A percentile compares a stretch with the other conserved stretches of the same genome.
Conservation (phyloP, 1,140 invertebrate genomes). For the Luehdorfia chinensis region DNA sequence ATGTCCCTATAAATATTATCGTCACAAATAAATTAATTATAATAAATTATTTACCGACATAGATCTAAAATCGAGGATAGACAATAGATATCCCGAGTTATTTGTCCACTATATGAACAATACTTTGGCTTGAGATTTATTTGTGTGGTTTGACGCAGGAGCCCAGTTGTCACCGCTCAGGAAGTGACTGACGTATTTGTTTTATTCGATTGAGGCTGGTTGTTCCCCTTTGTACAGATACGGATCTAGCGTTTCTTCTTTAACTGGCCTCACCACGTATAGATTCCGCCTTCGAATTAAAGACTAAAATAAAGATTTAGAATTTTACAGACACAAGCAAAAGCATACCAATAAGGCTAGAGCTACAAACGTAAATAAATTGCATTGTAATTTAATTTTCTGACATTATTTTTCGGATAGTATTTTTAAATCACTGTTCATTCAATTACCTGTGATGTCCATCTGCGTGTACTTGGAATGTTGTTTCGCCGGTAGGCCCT, state of each 20-base stretch:
- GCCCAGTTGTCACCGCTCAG: slow-evolving; percentile 23
- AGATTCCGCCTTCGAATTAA: slow-evolving; percentile 78
- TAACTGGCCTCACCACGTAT: slow-evolving; percentile 78
- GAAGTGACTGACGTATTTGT: slow-evolving; percentile 29
- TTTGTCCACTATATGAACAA: slow-evolving; percentile 47
- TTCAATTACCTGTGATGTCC: slow-evolving; percentile 78
- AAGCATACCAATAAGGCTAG: slow-evolving; percentile 2
- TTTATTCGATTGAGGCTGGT: slow-evolving; percentile 80
- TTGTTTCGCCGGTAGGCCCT: slow-evolving; percentile 76
- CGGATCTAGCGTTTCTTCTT: slow-evolving; percentile 71
- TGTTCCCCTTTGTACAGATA: slow-evolving; percentile 78
- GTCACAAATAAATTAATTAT: slow-evolving; percentile 72
- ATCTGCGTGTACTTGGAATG: slow-evolving; percentile 82
- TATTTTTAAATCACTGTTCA: too few relatives aligned
- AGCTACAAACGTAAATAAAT: too few relatives aligned
- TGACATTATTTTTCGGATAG: too few relatives aligned
- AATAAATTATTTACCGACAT: slow-evolving; percentile 71
- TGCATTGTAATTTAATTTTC: too few relatives aligned
- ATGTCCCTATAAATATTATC: slow-evolving; percentile 43
- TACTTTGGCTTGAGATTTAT: slow-evolving; percentile 69
- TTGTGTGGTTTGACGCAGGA: slow-evolving; percentile 40
- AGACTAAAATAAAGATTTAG: slow-evolving; percentile 63
- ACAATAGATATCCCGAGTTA: slow-evolving; percentile 42
- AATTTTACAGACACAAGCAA: slow-evolving; percentile 21
- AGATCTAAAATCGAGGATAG: slow-evolving; percentile 52